A percentile compares a stretch with the other conserved stretches of the same genome.
phyloP scores from a whole-genome alignment of 1,140 invertebrate genomes.

The Penaeus chinensis region DNA sequence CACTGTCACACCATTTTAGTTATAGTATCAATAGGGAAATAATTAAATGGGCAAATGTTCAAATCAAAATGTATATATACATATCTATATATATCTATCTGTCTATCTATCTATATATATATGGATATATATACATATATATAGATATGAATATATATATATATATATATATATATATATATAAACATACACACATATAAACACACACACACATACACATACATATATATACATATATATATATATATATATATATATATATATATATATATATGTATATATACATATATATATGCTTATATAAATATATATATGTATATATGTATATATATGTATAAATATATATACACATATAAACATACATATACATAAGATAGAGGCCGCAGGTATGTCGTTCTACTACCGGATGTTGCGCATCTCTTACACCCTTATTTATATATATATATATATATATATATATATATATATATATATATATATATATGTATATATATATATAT shows the following conservation, averaged over 20 bases:
- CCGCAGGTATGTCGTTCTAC: no score
- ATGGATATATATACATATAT: neutral
- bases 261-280: neutral
- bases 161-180: constrained; percentile 24
- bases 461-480: constrained; percentile 12
- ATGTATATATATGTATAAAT: no score
- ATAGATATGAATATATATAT: constrained; percentile 10
- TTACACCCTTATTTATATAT: no score
- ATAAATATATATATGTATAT: no score
- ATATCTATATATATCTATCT: no score
- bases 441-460: no score
- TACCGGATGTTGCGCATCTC: no score
- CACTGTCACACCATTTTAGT: no score
- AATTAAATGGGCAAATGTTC: no score
- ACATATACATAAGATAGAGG: neutral
- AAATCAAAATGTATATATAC: no score
- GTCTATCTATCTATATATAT: neutral
- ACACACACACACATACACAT: neutral
- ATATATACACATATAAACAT: neutral
- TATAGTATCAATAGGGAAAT: no score
- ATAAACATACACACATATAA: neutral
- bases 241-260: neutral
- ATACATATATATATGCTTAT: no score
- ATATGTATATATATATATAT: neutral
- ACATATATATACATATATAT: neutral